Conservation (phyloP, 2,113 vertebrate species). For the Phyllostomus discolor region DNA sequence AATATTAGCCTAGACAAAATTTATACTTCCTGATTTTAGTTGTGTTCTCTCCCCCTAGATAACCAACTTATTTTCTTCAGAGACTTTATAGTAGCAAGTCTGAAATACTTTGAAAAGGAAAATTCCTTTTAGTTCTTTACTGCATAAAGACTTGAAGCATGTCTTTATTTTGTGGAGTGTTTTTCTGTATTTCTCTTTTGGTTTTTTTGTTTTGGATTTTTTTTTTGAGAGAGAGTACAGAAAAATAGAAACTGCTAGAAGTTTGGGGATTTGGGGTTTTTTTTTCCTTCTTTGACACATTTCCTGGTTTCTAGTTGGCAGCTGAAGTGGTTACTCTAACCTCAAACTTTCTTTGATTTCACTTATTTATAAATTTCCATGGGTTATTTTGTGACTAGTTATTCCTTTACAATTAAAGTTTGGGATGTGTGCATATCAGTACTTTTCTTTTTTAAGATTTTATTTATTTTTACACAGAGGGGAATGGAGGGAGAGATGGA, state of each 20-base stretch:
- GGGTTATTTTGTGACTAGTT: slow-evolving; percentile 3
- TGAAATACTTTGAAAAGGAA: neutral
- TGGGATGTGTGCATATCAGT: neutral
- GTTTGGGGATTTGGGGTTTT: neutral
- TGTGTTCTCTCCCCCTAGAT: neutral
- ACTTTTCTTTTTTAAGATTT: neutral
- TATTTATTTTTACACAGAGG: no score
- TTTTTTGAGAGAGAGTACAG: neutral
- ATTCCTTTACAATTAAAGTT: neutral
- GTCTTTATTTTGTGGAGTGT: neutral
- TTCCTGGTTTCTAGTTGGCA: slow-evolving; percentile 15
- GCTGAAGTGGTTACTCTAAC: neutral
- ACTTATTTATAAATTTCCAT: slow-evolving; percentile 16
- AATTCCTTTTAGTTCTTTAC: neutral
- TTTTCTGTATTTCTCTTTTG: neutral
- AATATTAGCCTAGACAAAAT: neutral
- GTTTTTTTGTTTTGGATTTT: neutral
- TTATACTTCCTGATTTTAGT: neutral
- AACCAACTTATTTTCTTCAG: slow-evolving; percentile 7
- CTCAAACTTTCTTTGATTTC: slow-evolving; percentile 17
- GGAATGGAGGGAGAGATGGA: no score
- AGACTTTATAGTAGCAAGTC: slow-evolving; percentile 33
- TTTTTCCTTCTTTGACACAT: neutral
- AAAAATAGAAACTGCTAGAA: neutral
- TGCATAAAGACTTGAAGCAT: neutral